These are phyloP conservation scores for Lathamus discolor DNA, from an alignment of 2,113 vertebrate species.

Conservation along the genomic window DNA sequence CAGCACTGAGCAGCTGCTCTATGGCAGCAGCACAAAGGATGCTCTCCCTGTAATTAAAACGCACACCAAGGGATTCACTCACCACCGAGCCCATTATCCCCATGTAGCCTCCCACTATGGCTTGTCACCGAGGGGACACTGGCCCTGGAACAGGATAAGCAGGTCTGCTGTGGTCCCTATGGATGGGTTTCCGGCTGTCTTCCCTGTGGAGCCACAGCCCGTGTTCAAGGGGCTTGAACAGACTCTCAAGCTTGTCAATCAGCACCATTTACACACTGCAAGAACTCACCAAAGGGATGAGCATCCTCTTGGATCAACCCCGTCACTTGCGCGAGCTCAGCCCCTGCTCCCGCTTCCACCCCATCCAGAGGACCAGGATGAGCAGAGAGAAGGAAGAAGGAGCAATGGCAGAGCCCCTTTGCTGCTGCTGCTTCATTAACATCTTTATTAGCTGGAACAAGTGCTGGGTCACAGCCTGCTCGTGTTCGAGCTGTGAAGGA, in stretches of 20 bases:
- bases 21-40: neutral
- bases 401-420: neutral
- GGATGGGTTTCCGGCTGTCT: neutral
- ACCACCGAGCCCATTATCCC: neutral
- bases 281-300: neutral
- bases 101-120: neutral
- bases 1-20: neutral
- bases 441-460: neutral
- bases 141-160: neutral
- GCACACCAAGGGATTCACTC: neutral
- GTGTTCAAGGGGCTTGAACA: fast-evolving
- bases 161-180: fast-evolving
- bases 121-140: fast-evolving
- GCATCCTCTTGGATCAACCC: neutral
- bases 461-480: constrained; percentile 4
- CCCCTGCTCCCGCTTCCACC: neutral
- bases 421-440: neutral
- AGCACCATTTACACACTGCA: neutral
- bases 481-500: neutral
- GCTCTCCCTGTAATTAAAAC: neutral
- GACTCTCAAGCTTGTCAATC: neutral
- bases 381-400: neutral
- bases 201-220: fast-evolving
- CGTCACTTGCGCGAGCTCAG: fast-evolving
- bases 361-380: neutral